Base-by-base conservation (phyloP, 2,113 vertebrate genomes). In the Corythoichthys haematopterus region DNA sequence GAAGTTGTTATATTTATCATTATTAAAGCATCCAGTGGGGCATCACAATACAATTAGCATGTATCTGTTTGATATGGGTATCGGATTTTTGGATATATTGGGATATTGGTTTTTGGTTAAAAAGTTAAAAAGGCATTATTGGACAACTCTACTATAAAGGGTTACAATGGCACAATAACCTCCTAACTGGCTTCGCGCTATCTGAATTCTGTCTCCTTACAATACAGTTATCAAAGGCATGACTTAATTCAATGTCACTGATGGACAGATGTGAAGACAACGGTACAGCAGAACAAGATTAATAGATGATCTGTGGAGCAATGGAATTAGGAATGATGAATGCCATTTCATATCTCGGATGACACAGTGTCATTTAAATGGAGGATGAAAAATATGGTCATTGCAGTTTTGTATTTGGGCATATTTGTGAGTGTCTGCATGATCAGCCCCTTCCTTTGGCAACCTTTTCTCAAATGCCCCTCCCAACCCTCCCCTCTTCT, bases 221-320 rank as follows among this genome's bases (percentile, higher is more conserved):
- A 62, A 28, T 45, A 28, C 28, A 13, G 12, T 46, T 59, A 64
- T 80, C 72, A 86, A 75, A 80, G 69, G 47, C 57, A 40, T 63
- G 14, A 15, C 71, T 76, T 66, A 57, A 78, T 66, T 79, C 81
- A 64, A 60, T 56, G 62, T 60, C 68, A 72, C 66, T 77, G 75
- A 85, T 64, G 68, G 83, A 81, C 86, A 80, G 76, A 87, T 83
- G 79, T 71, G 79, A 70, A 76, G 83, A 87, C 76, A 78, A 79
- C 71, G 78, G 82, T 81, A 82, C 71, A 68, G 66, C 68, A 79
- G 82, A 85, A 79, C 72, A 68, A 82, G 82, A 88, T 83, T 87
- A 87, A 84, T 81, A 74, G 75, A 79, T 70, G 72, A 69, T 82
- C 77, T 77, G 72, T 67, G 45, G 43, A 70, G 79, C 67, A 71